Base-by-base conservation (phyloP, 2,888 invertebrate species). In the Tubiluchus corallicola region DNA sequence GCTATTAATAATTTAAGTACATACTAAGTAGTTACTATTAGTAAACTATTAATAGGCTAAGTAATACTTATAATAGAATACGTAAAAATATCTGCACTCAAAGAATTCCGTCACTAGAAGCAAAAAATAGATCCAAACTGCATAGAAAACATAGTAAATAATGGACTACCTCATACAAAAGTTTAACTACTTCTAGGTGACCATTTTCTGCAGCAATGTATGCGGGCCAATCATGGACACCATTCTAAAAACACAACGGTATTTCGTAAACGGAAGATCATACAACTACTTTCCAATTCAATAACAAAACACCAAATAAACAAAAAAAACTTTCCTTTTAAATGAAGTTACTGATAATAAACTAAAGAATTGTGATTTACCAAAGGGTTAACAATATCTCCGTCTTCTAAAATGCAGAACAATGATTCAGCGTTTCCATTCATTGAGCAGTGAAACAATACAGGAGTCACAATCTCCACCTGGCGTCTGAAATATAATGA, bases 131-230 rank as follows among this genome's bases (percentile, higher is more conserved):
- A 9, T 9, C 13, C 9, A 13, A 41, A 9, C 9, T 9, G 9
- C 15, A 29, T 29, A 15, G 40, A 19, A 13, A 13, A 18, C 13
- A 19, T 37, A 4, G 3, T 18, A 29, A n/a, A 18, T 29, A 40
- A 16, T 21, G 9, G 40, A 39, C 49, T 50, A 60, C 60, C 56
- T 58, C 54, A 46, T 52, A 50, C 4, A 60, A 47, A 5, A 61
- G 49, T 19, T 51, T 52, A 21, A 61, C 48, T 2, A 60, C 57
- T 3, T 58, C 57, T 17, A 58, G 45, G 47, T 59, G 56, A 18
- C 56, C 56, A 50, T 60, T 57, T 43, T 57, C 57, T 13, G 56
- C 57, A 41, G 61, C 61, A 20, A 58, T 49, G 46, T 55, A 58
- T 43, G 60, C 40, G 2, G 60, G 57, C 53, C 57, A 56, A 42